Evolutionary conservation across 2,888 invertebrate genomes (phyloP).

Genomic region (Mythimna loreyi): DNA sequence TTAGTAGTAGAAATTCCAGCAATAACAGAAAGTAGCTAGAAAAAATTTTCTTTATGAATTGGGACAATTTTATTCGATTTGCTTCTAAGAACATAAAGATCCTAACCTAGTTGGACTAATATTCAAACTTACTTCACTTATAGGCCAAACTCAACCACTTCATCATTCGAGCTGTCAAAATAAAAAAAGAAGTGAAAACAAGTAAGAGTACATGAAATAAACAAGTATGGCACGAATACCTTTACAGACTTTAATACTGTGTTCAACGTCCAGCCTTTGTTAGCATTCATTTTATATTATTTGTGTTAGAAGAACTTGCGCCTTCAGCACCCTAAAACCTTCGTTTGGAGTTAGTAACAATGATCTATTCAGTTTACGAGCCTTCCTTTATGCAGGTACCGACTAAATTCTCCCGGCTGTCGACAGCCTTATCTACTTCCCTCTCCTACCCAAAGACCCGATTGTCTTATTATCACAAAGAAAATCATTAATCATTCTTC

Average conservation of each 20-base stretch:
- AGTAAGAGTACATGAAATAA: neutral
- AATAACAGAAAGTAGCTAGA: conserved; percentile 26
- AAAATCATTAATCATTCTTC: conserved; percentile 60
- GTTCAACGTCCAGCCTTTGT: conserved; percentile 20
- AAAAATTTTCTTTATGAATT: conserved; percentile 11
- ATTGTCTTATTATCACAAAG: conserved; percentile 55
- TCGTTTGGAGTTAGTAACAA: conserved; percentile 35
- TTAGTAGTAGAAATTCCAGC: conserved; percentile 18
- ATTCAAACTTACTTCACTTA: neutral
- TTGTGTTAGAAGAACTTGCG: conserved; percentile 35
- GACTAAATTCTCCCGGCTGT: conserved; percentile 37
- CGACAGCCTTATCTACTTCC: conserved; percentile 32
- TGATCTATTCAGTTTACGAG: conserved; percentile 48
- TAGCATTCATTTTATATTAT: conserved; percentile 41
- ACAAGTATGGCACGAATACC: conserved; percentile 8
- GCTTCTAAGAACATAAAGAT: neutral
- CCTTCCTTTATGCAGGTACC: conserved; percentile 28
- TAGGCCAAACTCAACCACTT: neutral
- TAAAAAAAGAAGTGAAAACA: conserved; percentile 7
- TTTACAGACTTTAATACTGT: conserved; percentile 13
- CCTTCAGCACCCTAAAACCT: conserved; percentile 20
- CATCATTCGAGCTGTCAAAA: conserved; percentile 26
- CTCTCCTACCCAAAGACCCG: conserved; percentile 20
- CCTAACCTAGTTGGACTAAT: neutral
- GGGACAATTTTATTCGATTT: neutral